Conservation (phyloP, 2,797 vertebrate genomes). For the Podarcis lilfordi region DNA sequence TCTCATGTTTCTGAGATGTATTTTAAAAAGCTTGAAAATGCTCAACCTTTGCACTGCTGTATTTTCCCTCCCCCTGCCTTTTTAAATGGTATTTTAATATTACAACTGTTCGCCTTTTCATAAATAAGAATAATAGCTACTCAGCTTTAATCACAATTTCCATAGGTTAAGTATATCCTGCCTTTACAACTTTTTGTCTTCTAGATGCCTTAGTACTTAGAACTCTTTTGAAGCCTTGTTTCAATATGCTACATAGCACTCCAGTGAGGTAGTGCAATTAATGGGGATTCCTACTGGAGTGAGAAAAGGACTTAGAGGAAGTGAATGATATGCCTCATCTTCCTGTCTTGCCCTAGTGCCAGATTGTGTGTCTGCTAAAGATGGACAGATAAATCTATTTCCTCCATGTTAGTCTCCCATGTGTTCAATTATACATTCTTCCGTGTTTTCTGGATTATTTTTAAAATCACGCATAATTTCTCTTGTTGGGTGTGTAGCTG, state of each 20-base stretch:
- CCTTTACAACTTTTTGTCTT: not conserved
- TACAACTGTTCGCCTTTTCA: too few species aligned
- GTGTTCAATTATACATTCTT: too few species aligned
- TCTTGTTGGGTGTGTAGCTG: not conserved
- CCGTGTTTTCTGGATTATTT: too few species aligned
- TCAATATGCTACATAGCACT: not conserved
- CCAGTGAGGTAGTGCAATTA: not conserved
- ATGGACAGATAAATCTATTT: too few species aligned
- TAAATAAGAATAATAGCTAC: too few species aligned
- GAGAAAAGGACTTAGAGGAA: not conserved
- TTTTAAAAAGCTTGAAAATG: not conserved
- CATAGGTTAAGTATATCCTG: not conserved
- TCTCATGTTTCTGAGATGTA: not conserved
- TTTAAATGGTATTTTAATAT: too few species aligned
- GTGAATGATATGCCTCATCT: not conserved
- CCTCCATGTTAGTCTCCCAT: too few species aligned
- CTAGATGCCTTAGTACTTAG: not conserved
- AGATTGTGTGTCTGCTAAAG: not conserved
- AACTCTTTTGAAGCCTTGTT: not conserved
- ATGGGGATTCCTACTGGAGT: not conserved
- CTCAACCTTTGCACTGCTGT: not conserved
- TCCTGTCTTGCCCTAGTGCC: not conserved
- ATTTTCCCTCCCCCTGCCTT: too few species aligned
- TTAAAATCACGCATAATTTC: not conserved
- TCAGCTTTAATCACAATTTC: not conserved